phyloP scores from a whole-genome alignment of 2,797 vertebrate genomes.

The Sebastiscus tertius region DNA sequence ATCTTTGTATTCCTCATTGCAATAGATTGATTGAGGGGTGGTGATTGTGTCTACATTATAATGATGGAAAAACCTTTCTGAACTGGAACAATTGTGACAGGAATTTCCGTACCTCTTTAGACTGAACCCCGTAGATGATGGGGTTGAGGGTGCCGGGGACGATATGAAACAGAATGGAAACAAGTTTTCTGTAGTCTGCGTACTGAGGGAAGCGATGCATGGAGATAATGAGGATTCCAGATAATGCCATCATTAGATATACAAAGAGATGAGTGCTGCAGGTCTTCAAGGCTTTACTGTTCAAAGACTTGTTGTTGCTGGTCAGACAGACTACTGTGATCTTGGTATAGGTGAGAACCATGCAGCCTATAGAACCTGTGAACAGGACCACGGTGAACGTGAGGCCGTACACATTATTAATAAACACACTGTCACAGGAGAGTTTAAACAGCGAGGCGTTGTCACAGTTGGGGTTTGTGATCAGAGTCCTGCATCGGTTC shows the following conservation, averaged over 20 bases:
- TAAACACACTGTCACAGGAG: conserved; percentile 75
- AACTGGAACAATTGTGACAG: neutral
- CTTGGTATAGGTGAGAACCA: conserved; percentile 61
- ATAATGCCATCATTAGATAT: conserved; percentile 41
- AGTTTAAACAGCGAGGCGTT: conserved; percentile 82
- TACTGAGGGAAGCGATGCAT: conserved; percentile 54
- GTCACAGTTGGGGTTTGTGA: conserved; percentile 81
- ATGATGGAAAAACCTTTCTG: neutral
- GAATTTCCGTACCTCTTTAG: conserved; percentile 28
- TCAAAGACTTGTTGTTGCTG: conserved; percentile 50
- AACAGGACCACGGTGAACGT: conserved; percentile 63
- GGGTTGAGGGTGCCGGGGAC: conserved; percentile 47
- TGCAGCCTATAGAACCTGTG: conserved; percentile 47
- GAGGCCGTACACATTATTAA: conserved; percentile 82
- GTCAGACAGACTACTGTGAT: conserved; percentile 37
- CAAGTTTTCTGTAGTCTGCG: conserved; percentile 38
- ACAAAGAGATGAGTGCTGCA: conserved; percentile 49
- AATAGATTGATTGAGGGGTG: too few species aligned
- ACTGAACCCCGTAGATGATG: conserved; percentile 47
- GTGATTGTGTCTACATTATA: neutral
- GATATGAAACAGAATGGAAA: conserved; percentile 35
- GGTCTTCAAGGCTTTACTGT: conserved; percentile 53
- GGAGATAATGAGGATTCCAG: neutral
- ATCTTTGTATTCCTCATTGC: too few species aligned
- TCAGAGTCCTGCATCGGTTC: conserved; percentile 66